A percentile compares a stretch with the other conserved stretches of the same genome.
These are phyloP conservation scores for Meiosimyza platycephala DNA, from an alignment of 2,888 invertebrate genomes.

Conservation along the genomic window DNA sequence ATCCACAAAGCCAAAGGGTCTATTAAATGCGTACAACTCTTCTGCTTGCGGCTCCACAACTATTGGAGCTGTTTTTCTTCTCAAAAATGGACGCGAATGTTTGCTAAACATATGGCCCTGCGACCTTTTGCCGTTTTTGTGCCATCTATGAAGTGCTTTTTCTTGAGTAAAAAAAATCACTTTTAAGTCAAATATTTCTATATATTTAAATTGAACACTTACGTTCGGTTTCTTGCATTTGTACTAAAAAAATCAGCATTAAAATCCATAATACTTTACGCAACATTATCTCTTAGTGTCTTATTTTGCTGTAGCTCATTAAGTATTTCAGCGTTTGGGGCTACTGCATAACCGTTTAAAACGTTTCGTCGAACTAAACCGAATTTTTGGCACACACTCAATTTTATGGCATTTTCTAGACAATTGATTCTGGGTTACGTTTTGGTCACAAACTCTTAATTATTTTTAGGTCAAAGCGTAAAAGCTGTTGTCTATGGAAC, in stretches of 20 bases:
- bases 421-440: conserved; percentile 5
- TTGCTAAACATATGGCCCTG: background rate
- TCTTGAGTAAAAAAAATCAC: background rate
- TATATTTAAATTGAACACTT: background rate
- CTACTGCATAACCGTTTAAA: too few relatives aligned
- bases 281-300: too few relatives aligned
- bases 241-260: too few relatives aligned
- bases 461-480: background rate
- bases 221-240: background rate
- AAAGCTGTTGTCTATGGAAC: too few relatives aligned
- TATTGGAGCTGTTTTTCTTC: background rate
- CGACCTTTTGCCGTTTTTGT: background rate
- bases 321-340: too few relatives aligned
- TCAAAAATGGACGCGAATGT: background rate
- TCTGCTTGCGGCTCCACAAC: background rate
- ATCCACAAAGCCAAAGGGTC: background rate
- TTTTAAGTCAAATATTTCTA: too few relatives aligned
- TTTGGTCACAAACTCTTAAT: background rate
- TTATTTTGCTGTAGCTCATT: too few relatives aligned
- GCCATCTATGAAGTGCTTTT: background rate
- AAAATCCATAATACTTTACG: too few relatives aligned
- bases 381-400: background rate
- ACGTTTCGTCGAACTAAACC: conserved; percentile 4
- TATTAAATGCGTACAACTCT: background rate
- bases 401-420: conserved; percentile 1